phyloP scores from a whole-genome alignment of 2,113 vertebrate genomes.

The Pelobates fuscus region DNA sequence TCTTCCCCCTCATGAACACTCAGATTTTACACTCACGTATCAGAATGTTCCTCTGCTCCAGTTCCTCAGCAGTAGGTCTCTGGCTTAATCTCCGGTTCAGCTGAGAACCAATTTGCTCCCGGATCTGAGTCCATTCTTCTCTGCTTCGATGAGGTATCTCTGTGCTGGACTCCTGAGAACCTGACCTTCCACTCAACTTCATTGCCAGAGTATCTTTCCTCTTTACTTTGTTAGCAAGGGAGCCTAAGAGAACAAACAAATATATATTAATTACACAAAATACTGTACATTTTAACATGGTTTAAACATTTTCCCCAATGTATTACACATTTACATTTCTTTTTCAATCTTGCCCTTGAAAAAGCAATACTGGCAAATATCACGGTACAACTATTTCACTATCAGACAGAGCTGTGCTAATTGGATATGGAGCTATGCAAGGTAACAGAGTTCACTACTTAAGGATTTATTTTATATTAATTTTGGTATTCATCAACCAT shows the following conservation, averaged over 20 bases:
- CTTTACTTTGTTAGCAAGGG: constrained; percentile 89
- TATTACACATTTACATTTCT: too few species aligned
- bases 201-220: constrained; percentile 95
- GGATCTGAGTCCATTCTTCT: constrained; percentile 95
- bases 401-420: too few species aligned
- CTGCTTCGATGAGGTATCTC: constrained; percentile 91
- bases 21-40: constrained; percentile 77
- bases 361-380: too few species aligned
- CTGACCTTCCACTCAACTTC: constrained; percentile 77
- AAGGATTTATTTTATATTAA: too few species aligned
- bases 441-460: too few species aligned
- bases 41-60: constrained; percentile 97
- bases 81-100: constrained; percentile 93
- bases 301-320: too few species aligned
- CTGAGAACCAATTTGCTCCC: constrained; percentile 89
- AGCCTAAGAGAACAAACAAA: constrained; percentile 66
- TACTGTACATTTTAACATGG: too few species aligned
- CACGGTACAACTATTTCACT: too few species aligned
- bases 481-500: too few species aligned
- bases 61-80: constrained; percentile 91
- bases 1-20: too few species aligned
- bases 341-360: too few species aligned
- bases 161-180: constrained; percentile 70
- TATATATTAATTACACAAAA: background rate
- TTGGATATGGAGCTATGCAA: too few species aligned